phyloP scores from a whole-genome alignment of 1,140 invertebrate genomes.

The Habropoda laboriosa region DNA sequence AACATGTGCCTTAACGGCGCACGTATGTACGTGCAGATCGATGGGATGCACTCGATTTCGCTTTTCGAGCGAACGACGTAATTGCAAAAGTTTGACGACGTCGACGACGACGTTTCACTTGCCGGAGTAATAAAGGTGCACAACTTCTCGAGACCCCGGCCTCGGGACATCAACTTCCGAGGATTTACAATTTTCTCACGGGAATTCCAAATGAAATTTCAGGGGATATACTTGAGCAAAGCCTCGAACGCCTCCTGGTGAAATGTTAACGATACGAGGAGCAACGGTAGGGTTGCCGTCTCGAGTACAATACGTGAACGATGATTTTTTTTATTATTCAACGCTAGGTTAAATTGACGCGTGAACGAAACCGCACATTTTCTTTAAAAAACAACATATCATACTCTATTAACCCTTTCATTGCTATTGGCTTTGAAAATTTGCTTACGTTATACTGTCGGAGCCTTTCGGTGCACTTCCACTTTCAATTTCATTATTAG shows the following conservation, averaged over 20 bases:
- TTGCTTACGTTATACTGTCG: too few species aligned
- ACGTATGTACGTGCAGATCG: neutral
- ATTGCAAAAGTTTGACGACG: constrained; percentile 16
- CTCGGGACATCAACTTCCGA: neutral
- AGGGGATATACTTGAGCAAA: neutral
- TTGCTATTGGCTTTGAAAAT: too few species aligned
- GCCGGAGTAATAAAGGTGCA: neutral
- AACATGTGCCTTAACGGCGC: neutral
- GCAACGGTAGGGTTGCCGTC: too few species aligned
- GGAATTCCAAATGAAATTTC: neutral
- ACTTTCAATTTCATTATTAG: too few species aligned
- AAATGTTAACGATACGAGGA: neutral
- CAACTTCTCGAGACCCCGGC: neutral
- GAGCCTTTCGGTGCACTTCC: too few species aligned
- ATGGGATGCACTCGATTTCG: constrained; percentile 9
- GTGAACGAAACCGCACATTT: too few species aligned
- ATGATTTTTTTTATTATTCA: too few species aligned
- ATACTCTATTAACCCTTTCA: too few species aligned
- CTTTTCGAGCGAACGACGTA: constrained; percentile 22
- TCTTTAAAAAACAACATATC: too few species aligned
- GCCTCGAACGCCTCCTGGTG: neutral
- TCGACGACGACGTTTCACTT: neutral
- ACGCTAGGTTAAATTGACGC: too few species aligned
- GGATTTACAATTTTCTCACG: neutral
- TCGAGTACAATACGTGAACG: too few species aligned